Evolutionary conservation across 2,113 vertebrate genomes (phyloP).

Genomic region (Pelusios castaneus): DNA sequence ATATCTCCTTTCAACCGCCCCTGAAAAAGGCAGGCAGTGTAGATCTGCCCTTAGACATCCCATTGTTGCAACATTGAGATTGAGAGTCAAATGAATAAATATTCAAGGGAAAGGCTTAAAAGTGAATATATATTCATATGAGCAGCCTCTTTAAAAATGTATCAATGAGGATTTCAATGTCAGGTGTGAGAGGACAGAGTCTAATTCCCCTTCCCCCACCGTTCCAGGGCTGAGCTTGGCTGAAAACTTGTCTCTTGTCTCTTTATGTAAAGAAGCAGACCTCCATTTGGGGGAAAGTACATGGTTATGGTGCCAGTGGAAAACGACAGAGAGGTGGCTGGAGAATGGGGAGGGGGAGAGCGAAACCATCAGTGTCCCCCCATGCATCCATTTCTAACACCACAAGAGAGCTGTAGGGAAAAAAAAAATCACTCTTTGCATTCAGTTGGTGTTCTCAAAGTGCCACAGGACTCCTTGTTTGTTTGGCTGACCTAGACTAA

Average conservation of each 20-base stretch:
- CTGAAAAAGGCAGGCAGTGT: no score
- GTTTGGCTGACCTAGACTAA: no score
- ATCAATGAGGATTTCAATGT: not conserved
- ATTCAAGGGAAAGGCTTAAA: not conserved
- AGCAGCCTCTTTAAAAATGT: not conserved
- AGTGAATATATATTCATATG: not conserved
- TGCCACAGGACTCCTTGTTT: no score
- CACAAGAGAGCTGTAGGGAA: not conserved
- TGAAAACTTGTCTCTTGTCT: not conserved
- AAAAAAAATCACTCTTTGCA: not conserved
- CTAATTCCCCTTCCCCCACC: not conserved
- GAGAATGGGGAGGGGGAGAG: no score
- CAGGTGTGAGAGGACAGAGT: not conserved
- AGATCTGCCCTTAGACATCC: not conserved
- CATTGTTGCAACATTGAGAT: not conserved
- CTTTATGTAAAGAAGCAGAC: not conserved
- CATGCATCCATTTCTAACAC: not conserved
- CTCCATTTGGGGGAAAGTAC: not conserved
- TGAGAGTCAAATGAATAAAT: not conserved
- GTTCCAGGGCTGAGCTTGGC: not conserved
- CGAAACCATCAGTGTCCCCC: no score
- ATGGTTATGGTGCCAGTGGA: not conserved
- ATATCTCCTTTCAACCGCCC: no score
- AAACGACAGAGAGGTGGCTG: not conserved
- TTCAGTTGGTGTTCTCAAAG: not conserved